Evolutionary conservation across 2,888 invertebrate species (phyloP).

Genomic region (Pyrrhosoma nymphula): DNA sequence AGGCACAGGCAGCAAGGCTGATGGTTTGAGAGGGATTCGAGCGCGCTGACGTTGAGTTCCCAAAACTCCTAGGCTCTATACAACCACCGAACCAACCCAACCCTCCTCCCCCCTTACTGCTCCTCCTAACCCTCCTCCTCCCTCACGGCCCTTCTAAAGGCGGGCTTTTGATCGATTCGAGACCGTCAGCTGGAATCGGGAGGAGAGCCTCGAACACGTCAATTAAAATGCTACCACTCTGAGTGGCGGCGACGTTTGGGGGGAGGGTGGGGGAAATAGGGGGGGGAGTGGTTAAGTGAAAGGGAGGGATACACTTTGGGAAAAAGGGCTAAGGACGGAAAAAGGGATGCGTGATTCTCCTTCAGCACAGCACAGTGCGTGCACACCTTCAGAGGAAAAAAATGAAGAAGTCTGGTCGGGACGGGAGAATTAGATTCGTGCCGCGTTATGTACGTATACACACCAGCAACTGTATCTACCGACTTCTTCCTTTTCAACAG

Average conservation of each 20-base stretch:
- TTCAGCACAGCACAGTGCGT: background rate
- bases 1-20: background rate
- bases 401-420: background rate
- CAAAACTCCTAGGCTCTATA: constrained; percentile 35
- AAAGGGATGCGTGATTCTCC: constrained; percentile 12
- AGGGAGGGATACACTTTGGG: background rate
- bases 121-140: background rate
- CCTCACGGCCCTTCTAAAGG: constrained; percentile 8
- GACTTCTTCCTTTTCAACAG: background rate
- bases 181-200: constrained; percentile 64
- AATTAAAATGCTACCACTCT: constrained; percentile 47
- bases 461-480: background rate
- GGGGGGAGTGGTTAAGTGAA: background rate
- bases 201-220: constrained; percentile 56
- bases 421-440: background rate
- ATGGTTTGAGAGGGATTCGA: constrained; percentile 18
- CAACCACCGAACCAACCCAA: background rate
- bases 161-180: constrained; percentile 57
- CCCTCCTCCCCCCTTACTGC: background rate
- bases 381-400: background rate
- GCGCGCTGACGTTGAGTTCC: constrained; percentile 23
- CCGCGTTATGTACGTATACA: background rate
- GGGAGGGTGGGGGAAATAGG: background rate
- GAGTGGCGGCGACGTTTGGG: background rate
- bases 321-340: background rate